Evolutionary conservation across 2,113 vertebrate genomes (phyloP), one percentile per base, ranked within the genome.

Genomic region (Lepisosteus osseus): DNA sequence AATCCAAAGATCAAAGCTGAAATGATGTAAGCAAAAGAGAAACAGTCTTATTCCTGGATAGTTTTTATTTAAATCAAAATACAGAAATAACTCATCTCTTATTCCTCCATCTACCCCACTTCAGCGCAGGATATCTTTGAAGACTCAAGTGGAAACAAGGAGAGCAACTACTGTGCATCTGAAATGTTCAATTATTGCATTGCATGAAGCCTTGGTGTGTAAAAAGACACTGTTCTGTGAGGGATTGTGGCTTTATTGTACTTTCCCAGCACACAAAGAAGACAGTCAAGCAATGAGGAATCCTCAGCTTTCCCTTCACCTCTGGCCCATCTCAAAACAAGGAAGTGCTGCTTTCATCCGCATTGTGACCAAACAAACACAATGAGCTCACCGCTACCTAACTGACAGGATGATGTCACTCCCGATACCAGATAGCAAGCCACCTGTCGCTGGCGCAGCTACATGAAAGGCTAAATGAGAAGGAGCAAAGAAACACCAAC

Each of bases 331-430:
- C 80, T 76, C 75, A 70, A 83, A 87, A 90, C 87, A 87, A 78
- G 83, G 84, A 78, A 82, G 73, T 70, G 77, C 73, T 14, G 72
- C 89, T 90, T 90, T 89, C 86, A 78, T 86, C 74, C 73, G 72
- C 66, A 57, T 73, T 67, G 59, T 71, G 62, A 87, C 80, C 76
- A 77, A 86, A 81, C 74, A 91, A 88, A 91, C 85, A 88, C 57
- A 43, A 17, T 55, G 56, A 68, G 86, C 85, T 87, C 79, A 77
- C 79, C 80, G 81, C 81, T 85, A 86, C 68, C 79, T 81, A 74
- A 83, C 77, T 67, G 83, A 74, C 2, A 29, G 17, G 73, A 82
- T 92, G 91, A 90, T 85, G 85, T 90, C 89, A 90, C 70, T 75
- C 67, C 54, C 72, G 85, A 89, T 79, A 89, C 80, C 71, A 75